phyloP scores from a whole-genome alignment of 2,888 invertebrate genomes.

The Diogma glabrata region DNA sequence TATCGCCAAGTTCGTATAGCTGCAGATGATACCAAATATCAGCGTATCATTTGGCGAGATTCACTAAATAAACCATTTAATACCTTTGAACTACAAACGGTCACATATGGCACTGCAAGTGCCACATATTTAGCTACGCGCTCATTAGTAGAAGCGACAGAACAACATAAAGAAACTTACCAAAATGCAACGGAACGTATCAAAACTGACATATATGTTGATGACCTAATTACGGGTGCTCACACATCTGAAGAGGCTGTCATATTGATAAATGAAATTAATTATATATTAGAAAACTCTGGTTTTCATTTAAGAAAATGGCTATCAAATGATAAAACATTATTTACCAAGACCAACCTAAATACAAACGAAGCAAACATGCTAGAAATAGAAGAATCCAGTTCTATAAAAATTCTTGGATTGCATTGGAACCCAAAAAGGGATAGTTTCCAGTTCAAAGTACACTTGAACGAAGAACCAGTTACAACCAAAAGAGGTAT shows the following conservation, averaged over 20 bases:
- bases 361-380: not conserved
- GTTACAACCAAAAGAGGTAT: not conserved
- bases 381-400: not conserved
- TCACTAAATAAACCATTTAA: too few relatives aligned
- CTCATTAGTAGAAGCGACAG: not conserved
- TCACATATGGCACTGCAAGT: too few relatives aligned
- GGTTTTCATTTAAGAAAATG: too few relatives aligned
- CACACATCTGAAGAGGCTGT: not conserved
- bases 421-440: not conserved
- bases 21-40: too few relatives aligned
- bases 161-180: not conserved
- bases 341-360: too few relatives aligned
- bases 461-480: not conserved
- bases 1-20: too few relatives aligned
- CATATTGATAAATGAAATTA: not conserved
- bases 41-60: too few relatives aligned
- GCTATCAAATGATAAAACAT: too few relatives aligned
- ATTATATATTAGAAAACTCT: not conserved
- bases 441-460: not conserved
- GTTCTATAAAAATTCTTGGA: not conserved
- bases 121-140: not conserved
- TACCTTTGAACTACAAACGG: too few relatives aligned
- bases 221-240: not conserved
- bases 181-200: not conserved
- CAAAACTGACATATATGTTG: not conserved